phyloP scores from a whole-genome alignment of 92 coral and sea anemone genomes.

The Ricordea florida region DNA sequence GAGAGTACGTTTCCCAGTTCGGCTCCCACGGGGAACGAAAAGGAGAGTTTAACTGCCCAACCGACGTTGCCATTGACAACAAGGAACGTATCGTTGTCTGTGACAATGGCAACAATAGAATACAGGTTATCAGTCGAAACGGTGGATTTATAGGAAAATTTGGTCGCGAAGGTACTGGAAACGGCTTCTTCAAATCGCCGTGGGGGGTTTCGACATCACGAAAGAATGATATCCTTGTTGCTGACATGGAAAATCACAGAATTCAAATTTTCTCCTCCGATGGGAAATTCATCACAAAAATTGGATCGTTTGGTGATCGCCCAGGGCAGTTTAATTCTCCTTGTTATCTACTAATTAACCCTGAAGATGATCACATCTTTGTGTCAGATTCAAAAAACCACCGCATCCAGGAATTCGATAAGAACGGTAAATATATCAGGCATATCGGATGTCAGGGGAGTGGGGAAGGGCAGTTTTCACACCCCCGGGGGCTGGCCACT shows the following conservation, averaged over 20 bases:
- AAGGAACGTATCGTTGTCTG: conserved; percentile 90
- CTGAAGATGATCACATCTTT: conserved; percentile 82
- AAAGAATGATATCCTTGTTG: conserved; percentile 85
- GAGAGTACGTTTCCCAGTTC: conserved; percentile 84
- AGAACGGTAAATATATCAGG: conserved; percentile 76
- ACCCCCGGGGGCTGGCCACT: conserved; percentile 95
- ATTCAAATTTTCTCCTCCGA: conserved; percentile 87
- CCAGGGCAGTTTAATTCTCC: conserved; percentile 91
- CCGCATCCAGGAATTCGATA: conserved; percentile 94
- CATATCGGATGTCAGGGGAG: conserved; percentile 88
- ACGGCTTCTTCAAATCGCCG: conserved; percentile 97
- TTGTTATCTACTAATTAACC: conserved; percentile 79
- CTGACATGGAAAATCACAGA: conserved; percentile 98
- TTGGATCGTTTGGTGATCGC: conserved; percentile 90
- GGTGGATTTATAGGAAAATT: conserved; percentile 97
- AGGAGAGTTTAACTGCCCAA: conserved; percentile 98
- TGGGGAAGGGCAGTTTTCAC: conserved; percentile 88
- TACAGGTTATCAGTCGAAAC: conserved; percentile 85
- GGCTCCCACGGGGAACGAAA: conserved; percentile 98
- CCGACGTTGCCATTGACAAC: conserved; percentile 90
- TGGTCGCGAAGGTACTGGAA: conserved; percentile 97
- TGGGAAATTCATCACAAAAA: conserved; percentile 86
- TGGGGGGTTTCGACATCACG: conserved; percentile 96
- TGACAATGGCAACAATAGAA: conserved; percentile 94
- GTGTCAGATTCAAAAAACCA: conserved; percentile 98